phyloP scores from a whole-genome alignment of 2,797 vertebrate species.

The Diplodus puntazzo region DNA sequence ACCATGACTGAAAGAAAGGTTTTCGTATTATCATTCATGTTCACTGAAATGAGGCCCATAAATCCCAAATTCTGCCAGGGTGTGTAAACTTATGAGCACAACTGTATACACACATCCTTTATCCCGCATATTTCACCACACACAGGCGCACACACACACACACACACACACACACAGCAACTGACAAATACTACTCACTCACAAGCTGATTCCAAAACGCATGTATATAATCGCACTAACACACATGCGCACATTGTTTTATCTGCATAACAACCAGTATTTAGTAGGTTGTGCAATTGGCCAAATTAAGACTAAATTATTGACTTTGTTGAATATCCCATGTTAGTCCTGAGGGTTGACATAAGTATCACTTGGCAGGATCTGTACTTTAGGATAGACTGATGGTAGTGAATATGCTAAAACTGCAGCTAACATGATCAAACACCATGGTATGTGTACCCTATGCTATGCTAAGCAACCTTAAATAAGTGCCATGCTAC shows the following conservation, averaged over 20 bases:
- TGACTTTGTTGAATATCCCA: not conserved
- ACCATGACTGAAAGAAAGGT: too few species aligned
- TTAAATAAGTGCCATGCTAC: not conserved
- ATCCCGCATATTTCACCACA: too few species aligned
- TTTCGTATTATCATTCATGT: too few species aligned
- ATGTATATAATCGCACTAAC: not conserved
- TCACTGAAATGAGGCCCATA: too few species aligned
- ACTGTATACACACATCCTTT: too few species aligned
- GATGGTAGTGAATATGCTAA: too few species aligned
- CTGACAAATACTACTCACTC: too few species aligned
- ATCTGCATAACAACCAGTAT: not conserved
- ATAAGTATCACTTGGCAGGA: not conserved
- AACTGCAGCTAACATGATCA: not conserved
- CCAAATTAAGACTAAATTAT: not conserved
- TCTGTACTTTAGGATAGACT: not conserved
- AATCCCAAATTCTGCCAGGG: too few species aligned
- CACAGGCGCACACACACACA: too few species aligned
- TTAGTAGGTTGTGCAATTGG: conserved; percentile 20
- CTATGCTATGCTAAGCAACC: not conserved
- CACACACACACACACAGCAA: too few species aligned
- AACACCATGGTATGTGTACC: not conserved
- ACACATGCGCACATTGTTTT: not conserved
- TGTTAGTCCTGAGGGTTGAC: conserved; percentile 1
- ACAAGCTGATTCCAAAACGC: not conserved
- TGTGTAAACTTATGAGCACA: too few species aligned